phyloP scores from a whole-genome alignment of 2,113 vertebrate genomes.

The Willisornis vidua region DNA sequence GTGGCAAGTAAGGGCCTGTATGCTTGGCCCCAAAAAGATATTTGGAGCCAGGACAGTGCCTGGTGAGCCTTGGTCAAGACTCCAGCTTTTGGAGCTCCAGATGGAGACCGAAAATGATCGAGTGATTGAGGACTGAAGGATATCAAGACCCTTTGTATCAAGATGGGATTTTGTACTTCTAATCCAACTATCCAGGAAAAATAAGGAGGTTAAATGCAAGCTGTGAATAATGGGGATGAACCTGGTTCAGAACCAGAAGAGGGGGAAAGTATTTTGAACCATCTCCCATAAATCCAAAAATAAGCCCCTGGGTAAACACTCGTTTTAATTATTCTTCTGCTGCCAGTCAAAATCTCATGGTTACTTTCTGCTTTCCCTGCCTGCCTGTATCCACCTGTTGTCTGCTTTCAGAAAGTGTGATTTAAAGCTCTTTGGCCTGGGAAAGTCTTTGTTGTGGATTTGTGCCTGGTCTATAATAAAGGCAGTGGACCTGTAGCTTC shows the following conservation, averaged over 20 bases:
- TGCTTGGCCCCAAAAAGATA: not conserved
- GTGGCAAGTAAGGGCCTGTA: not conserved
- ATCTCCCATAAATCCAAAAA: conserved; percentile 1
- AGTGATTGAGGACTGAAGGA: accelerated
- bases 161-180: not conserved
- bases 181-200: not conserved
- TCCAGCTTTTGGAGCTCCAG: not conserved
- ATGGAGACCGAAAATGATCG: not conserved
- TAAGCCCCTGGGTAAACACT: conserved; percentile 37
- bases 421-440: conserved; percentile 58
- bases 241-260: not conserved
- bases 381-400: conserved; percentile 64
- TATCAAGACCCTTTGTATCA: not conserved
- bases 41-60: not conserved
- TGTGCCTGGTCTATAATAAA: conserved; percentile 51
- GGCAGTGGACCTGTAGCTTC: conserved; percentile 39
- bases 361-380: conserved; percentile 31
- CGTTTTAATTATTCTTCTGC: conserved; percentile 28
- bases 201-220: not conserved
- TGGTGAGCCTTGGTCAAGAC: not conserved
- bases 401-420: conserved; percentile 41
- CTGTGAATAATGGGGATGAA: not conserved
- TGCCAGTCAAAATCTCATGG: conserved; percentile 44
- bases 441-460: conserved; percentile 70
- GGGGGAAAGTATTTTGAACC: conserved; percentile 9